These are phyloP conservation scores for Vidua chalybeata DNA, from an alignment of 2,113 vertebrate species.

Conservation along the genomic window DNA sequence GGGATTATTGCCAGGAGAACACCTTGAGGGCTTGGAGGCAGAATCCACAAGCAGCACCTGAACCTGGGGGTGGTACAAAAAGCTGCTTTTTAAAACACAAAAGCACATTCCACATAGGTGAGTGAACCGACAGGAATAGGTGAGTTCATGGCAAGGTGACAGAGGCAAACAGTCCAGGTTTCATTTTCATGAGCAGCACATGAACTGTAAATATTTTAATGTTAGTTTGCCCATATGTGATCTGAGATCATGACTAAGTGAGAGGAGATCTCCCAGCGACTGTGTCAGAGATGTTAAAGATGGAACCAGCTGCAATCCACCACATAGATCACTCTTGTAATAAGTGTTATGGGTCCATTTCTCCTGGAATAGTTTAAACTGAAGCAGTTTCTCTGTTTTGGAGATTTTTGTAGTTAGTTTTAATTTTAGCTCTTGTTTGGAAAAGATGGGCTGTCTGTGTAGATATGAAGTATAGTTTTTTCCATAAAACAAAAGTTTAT, in stretches of 20 bases:
- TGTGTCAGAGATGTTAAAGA: conserved; percentile 44
- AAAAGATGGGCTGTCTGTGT: conserved; percentile 84
- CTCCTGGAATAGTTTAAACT: conserved; percentile 80
- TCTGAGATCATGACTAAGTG: conserved; percentile 75
- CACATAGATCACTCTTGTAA: conserved; percentile 73
- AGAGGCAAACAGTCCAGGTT: conserved; percentile 69
- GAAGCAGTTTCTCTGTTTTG: conserved; percentile 78
- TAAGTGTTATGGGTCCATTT: conserved; percentile 78
- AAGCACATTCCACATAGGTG: conserved; percentile 81
- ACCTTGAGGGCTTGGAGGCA: not conserved
- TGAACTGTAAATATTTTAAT: conserved; percentile 83
- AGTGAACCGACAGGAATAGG: not conserved
- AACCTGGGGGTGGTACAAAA: conserved; percentile 21
- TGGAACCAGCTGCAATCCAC: conserved; percentile 70
- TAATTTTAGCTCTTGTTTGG: conserved; percentile 82
- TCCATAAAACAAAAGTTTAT: conserved; percentile 89
- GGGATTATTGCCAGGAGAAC: not conserved
- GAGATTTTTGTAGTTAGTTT: conserved; percentile 82
- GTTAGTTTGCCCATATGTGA: conserved; percentile 77
- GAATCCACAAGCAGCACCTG: conserved; percentile 28
- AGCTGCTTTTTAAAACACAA: conserved; percentile 64
- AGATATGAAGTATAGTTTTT: conserved; percentile 87
- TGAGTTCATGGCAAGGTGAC: conserved; percentile 10
- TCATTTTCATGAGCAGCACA: conserved; percentile 70
- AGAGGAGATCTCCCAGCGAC: conserved; percentile 53